phyloP scores from a whole-genome alignment of 1,140 invertebrate genomes.

The Proales similis region DNA sequence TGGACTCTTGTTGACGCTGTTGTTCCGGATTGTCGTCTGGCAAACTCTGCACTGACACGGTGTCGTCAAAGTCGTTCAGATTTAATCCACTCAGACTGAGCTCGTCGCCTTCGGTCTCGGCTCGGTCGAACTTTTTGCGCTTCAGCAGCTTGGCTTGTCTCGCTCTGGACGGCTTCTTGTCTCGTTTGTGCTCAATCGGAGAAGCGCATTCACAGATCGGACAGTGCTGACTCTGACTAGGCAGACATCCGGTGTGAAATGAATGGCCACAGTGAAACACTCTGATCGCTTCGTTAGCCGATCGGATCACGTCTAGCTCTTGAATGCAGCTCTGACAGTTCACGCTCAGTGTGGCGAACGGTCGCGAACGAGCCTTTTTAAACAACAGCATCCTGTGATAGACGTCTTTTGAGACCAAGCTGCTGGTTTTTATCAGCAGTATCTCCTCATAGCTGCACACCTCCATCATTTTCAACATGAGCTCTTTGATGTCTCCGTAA shows the following conservation, averaged over 20 bases:
- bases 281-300: neutral
- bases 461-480: constrained; percentile 57
- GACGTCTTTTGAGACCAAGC: constrained; percentile 25
- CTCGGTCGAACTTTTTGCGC: too few species aligned
- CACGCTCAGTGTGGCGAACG: constrained; percentile 4
- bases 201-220: constrained; percentile 1
- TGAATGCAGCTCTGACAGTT: constrained; percentile 17
- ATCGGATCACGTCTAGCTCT: neutral
- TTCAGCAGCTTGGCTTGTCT: too few species aligned
- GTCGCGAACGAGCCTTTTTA: neutral
- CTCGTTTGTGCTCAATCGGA: too few species aligned
- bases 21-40: too few species aligned
- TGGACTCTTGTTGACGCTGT: too few species aligned
- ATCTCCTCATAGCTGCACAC: constrained; percentile 58
- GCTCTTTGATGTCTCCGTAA: constrained; percentile 57
- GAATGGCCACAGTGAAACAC: constrained; percentile 35
- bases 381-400: constrained; percentile 14
- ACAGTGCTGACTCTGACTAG: neutral
- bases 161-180: too few species aligned
- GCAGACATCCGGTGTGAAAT: constrained; percentile 11
- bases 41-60: too few species aligned
- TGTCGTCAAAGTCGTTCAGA: too few species aligned
- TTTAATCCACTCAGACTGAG: too few species aligned
- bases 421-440: constrained; percentile 13
- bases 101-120: too few species aligned